These are phyloP conservation scores for Muscicapa striata DNA, from an alignment of 2,797 vertebrate species.

Conservation along the genomic window DNA sequence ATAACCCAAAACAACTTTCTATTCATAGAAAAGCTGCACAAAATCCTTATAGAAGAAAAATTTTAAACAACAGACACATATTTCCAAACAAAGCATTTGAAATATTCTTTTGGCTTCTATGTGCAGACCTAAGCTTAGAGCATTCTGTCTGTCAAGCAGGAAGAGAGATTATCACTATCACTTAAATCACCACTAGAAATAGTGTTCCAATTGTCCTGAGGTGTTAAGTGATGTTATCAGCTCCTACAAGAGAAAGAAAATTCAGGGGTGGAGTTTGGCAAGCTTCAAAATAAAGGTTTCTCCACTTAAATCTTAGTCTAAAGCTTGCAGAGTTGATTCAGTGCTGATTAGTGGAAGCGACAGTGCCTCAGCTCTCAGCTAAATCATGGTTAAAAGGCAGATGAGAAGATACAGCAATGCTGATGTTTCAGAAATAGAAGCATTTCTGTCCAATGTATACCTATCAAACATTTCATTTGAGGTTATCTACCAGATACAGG, in stretches of 20 bases:
- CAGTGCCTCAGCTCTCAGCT: neutral
- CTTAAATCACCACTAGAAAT: constrained; percentile 7
- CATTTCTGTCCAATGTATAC: neutral
- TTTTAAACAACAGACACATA: neutral
- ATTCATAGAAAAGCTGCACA: neutral
- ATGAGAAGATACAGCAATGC: neutral
- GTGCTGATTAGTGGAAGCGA: neutral
- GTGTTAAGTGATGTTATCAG: constrained; percentile 1
- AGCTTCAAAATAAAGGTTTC: constrained; percentile 3
- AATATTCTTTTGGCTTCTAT: neutral
- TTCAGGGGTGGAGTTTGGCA: neutral
- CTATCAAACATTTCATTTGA: neutral
- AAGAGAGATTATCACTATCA: neutral
- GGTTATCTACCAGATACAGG: neutral
- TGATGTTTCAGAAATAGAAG: neutral
- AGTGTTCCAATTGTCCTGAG: neutral
- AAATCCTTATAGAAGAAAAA: neutral
- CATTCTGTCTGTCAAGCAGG: neutral
- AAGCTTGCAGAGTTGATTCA: neutral
- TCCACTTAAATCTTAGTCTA: neutral
- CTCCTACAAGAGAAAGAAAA: constrained; percentile 11
- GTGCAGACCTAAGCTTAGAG: neutral
- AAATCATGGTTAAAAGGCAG: constrained; percentile 17
- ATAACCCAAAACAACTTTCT: neutral
- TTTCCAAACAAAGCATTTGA: neutral